A percentile compares a stretch with the other conserved stretches of the same genome.
These are phyloP conservation scores for Acanthornis magna DNA, from an alignment of 2,797 vertebrate genomes.

Conservation along the genomic window DNA sequence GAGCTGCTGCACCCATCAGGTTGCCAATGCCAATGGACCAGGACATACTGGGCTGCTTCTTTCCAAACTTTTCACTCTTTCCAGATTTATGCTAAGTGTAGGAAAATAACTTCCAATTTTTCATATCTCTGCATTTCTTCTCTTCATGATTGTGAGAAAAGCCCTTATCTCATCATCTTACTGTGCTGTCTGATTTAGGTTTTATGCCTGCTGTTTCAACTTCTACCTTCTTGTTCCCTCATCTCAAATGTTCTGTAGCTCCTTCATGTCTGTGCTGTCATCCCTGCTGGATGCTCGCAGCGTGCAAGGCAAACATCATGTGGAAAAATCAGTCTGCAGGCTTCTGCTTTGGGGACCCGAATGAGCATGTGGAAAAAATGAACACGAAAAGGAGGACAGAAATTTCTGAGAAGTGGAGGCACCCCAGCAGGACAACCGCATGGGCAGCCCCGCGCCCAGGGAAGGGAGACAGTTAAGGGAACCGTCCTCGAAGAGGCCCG, in stretches of 20 bases:
- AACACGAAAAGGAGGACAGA: neutral
- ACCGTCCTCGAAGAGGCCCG: fast-evolving
- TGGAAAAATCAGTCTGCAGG: fast-evolving
- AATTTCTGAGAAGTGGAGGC: neutral
- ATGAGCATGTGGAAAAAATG: fast-evolving
- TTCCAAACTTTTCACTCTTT: neutral
- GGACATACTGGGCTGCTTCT: neutral
- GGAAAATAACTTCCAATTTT: neutral
- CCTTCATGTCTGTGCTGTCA: neutral
- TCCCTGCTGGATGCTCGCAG: neutral
- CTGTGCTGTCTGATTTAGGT: neutral
- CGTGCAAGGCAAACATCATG: fast-evolving
- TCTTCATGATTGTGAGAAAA: neutral
- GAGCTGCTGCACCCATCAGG: neutral
- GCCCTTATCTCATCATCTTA: neutral
- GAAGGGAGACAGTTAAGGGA: fast-evolving
- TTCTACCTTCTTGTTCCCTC: neutral
- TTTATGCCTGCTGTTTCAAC: neutral
- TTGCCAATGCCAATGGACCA: fast-evolving
- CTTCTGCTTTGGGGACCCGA: neutral
- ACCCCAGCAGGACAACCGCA: too few relatives aligned
- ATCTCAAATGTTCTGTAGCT: neutral
- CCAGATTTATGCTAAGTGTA: fast-evolving
- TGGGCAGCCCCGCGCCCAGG: neutral
- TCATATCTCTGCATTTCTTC: neutral